Evolutionary conservation across 2,888 invertebrate species (phyloP), one percentile per base, ranked within the genome.

Genomic region (Dyspetes luteomarginatus): DNA sequence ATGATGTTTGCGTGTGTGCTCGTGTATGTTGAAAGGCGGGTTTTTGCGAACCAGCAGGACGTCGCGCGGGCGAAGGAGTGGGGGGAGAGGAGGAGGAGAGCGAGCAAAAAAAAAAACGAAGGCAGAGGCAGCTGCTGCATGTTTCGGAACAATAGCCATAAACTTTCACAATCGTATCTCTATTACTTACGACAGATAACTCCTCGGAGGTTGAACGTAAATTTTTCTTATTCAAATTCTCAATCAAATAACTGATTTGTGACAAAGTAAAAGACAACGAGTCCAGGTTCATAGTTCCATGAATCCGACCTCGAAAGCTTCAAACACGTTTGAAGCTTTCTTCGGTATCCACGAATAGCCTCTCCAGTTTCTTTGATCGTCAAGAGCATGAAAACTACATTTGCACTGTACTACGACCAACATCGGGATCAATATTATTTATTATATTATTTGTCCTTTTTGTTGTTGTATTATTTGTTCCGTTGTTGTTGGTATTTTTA

Each of bases 261-360:
- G 97, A 97, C 96, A 98, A 96, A 95, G 98, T 97, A 96, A 98
- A 97, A 95, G 97, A 97, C 95, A 98, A 96, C 95, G 98, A 96
- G 96, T 98, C 98, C 96, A 98, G 97, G 97, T 97, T 97, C 98
- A 98, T 98, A 97, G 97, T 97, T 97, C 97, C 97, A 95, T 95
- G 94, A 95, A 96, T 94, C 94, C 96, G 95, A 95, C 95, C 95
- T 95, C 96, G 97, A 97, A 97, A 97, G 97, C 97, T 97, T 97
- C 97, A 97, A 97, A 96, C 94, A 94, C 93, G 94, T 95, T 96
- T 97, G 97, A 97, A 97, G 97, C 97, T 96, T 96, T 96, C 96
- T 95, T 94, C 94, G 95, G 94, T 94, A 95, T 94, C 94, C 95
- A 94, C 94, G 94, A 94, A 94, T 94, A 93, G 94, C 94, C 92